These are phyloP conservation scores for Sapayoa aenigma DNA, from an alignment of 2,113 vertebrate species.

Conservation along the genomic window DNA sequence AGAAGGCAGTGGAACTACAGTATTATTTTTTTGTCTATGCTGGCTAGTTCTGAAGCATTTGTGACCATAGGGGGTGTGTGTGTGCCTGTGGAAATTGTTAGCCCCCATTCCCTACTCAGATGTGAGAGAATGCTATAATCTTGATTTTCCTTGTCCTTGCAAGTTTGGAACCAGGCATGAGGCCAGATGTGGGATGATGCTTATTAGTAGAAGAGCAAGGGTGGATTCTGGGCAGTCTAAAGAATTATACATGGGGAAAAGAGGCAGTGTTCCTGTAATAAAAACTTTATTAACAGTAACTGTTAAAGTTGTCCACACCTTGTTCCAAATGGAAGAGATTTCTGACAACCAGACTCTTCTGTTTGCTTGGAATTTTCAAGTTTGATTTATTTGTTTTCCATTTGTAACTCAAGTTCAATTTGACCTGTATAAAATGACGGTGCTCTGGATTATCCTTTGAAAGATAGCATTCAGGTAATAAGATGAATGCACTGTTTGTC, in stretches of 20 bases:
- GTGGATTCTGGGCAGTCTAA: neutral
- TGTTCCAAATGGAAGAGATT: neutral
- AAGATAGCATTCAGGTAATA: neutral
- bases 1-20: neutral
- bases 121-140: neutral
- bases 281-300: neutral
- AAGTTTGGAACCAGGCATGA: neutral
- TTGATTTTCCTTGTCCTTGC: neutral
- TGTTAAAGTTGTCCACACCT: neutral
- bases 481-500: neutral
- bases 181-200: neutral
- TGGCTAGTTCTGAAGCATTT: neutral
- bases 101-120: neutral
- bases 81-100: neutral
- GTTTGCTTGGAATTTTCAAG: neutral
- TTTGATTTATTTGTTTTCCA: neutral
- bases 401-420: neutral
- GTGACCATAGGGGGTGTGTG: neutral
- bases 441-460: neutral
- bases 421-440: neutral
- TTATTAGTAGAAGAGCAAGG: neutral
- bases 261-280: neutral
- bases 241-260: neutral
- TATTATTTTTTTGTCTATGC: neutral
- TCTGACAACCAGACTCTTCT: neutral